Evolutionary conservation across 2,797 vertebrate genomes (phyloP).

Genomic region (Orientallactaga sibirica): DNA sequence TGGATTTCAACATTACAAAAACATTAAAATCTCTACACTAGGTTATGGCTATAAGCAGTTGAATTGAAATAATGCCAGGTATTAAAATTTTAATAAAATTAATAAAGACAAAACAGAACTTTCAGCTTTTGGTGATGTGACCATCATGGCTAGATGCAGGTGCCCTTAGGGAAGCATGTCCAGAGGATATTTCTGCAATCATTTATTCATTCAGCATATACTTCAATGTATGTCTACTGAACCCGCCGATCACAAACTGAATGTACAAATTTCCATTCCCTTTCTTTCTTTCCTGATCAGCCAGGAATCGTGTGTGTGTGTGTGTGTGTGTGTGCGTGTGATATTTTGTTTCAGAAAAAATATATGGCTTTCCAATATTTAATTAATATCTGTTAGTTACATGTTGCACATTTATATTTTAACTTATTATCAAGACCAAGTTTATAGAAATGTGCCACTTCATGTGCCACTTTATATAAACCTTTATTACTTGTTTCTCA

Average conservation of each 20-base stretch:
- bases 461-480: neutral
- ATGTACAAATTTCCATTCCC: neutral
- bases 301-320: neutral
- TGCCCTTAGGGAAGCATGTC: neutral
- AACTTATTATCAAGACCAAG: neutral
- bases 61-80: constrained; percentile 7
- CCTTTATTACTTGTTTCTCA: neutral
- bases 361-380: neutral
- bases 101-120: neutral
- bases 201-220: neutral
- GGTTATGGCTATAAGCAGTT: neutral
- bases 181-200: neutral
- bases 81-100: neutral
- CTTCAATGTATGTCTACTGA: neutral
- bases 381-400: neutral
- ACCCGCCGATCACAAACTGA: neutral
- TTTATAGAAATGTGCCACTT: neutral
- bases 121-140: neutral
- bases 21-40: neutral
- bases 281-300: neutral
- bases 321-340: no score
- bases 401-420: neutral
- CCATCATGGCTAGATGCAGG: neutral
- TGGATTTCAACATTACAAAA: neutral
- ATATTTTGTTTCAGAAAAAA: neutral